phyloP scores from a whole-genome alignment of 1,140 invertebrate genomes.

The Helicoverpa armigera region DNA sequence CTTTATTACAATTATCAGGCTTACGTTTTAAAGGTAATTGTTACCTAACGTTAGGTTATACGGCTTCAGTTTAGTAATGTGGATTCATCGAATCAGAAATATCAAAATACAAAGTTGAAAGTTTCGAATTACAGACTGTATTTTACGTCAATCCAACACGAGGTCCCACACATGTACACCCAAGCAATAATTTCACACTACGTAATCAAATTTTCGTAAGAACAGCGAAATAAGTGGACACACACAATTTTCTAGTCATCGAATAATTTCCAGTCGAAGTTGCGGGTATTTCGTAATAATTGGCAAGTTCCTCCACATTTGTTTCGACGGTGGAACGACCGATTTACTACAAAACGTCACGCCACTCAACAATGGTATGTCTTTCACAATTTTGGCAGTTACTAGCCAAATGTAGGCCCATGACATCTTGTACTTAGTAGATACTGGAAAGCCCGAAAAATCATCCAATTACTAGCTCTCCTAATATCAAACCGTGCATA shows the following conservation, averaged over 20 bases:
- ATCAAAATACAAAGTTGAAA: background rate
- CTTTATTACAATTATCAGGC: too few species aligned
- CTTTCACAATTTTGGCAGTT: slow-evolving; percentile 14
- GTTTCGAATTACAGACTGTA: background rate
- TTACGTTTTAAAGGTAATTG: too few species aligned
- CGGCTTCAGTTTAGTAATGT: too few species aligned
- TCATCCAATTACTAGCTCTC: too few species aligned
- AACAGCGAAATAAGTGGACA: background rate
- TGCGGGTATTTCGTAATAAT: slow-evolving; percentile 24
- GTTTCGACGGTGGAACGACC: background rate
- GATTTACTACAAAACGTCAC: slow-evolving; percentile 14
- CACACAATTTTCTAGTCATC: slow-evolving; percentile 3
- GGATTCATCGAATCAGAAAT: too few species aligned
- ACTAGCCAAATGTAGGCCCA: background rate
- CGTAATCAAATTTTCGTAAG: slow-evolving; percentile 2
- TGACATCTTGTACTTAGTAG: too few species aligned
- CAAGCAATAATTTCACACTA: background rate
- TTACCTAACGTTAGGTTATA: too few species aligned
- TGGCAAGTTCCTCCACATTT: slow-evolving; percentile 31
- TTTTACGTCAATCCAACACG: background rate
- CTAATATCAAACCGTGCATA: too few species aligned
- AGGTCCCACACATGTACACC: background rate
- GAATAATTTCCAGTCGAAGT: background rate
- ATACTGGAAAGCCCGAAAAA: too few species aligned
- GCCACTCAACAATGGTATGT: background rate